Base-by-base conservation (phyloP, 2,888 invertebrate genomes). In the Dione vanillae region DNA sequence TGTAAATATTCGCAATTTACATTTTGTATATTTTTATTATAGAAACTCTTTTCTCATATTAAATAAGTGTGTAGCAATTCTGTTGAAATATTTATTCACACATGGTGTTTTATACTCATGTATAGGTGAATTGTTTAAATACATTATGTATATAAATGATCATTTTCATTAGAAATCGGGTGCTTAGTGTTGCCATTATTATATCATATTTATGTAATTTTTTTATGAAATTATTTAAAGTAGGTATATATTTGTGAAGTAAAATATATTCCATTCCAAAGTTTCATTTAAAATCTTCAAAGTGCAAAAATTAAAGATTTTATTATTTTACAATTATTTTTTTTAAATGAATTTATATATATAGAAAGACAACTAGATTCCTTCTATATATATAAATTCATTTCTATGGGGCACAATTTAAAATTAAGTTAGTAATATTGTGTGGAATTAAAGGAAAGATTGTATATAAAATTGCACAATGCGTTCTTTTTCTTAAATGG, bases 1-100 rank as follows among this genome's bases (percentile, higher is more conserved):
- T 27, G 45, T 61, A 45, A 45, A 61, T 61, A 61, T 16, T 61
- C 45, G 35, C 61, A 45, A 45, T 16, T 40, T 27, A 61, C n/a
- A 35, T 11, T 27, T 16, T 16, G 10, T 40, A 43, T 43, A 9
- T 12, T 61, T 6, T 41, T 59, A 14, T 16, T 37, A 35, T 61
- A 35, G n/a, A 8, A 37, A 40, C 16, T 56, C 37, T 2, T 56
- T 37, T 54, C 10, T 40, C 54, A 37, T 56, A 11, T 37, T n/a
- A 7, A 37, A 56, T 56, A 16, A 1, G 7, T 56, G 7, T 56
- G 11, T 56, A 16, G 56, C 56, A 37, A 37, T 40, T 40, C 11
- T n/a, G 10, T 35, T 35, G 10, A 37, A 37, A 27, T 14, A 52
- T n/a, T 35, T 54, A n/a, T 49, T 56, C 56, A 56, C 16, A 37